phyloP scores from a whole-genome alignment of 2,113 vertebrate genomes.

The Limnothrissa miodon region DNA sequence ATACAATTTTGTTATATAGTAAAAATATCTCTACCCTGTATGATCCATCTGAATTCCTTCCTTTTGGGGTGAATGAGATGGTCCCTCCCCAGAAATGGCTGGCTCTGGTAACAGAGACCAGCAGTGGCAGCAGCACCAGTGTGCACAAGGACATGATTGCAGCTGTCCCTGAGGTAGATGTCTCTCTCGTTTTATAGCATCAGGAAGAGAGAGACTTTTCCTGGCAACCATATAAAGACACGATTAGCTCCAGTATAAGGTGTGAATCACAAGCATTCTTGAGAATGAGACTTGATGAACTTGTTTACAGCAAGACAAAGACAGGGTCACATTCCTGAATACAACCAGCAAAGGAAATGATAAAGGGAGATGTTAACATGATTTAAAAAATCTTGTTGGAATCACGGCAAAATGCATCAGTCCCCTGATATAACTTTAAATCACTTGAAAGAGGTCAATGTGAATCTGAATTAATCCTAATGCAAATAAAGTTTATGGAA shows the following conservation, averaged over 20 bases:
- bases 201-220: neutral
- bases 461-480: no score
- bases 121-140: constrained; percentile 28
- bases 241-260: neutral
- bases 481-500: no score
- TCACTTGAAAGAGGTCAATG: no score
- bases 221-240: neutral
- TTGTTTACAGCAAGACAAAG: neutral
- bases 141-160: constrained; percentile 13
- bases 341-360: no score
- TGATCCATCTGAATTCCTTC: constrained; percentile 31
- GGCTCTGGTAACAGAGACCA: constrained; percentile 3
- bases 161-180: neutral
- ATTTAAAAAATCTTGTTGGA: no score
- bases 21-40: constrained; percentile 29
- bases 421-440: no score
- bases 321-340: no score
- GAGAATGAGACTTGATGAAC: neutral
- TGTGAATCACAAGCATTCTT: neutral
- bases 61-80: constrained; percentile 45
- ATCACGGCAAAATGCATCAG: no score
- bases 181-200: neutral
- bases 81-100: constrained; percentile 31
- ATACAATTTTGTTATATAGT: neutral
- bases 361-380: no score